Percentiles rank a stretch among this genome's conserved stretches.
These are phyloP conservation scores for Ctenopoma kingsleyae DNA, from an alignment of 2,797 vertebrate species.

Conservation along the genomic window DNA sequence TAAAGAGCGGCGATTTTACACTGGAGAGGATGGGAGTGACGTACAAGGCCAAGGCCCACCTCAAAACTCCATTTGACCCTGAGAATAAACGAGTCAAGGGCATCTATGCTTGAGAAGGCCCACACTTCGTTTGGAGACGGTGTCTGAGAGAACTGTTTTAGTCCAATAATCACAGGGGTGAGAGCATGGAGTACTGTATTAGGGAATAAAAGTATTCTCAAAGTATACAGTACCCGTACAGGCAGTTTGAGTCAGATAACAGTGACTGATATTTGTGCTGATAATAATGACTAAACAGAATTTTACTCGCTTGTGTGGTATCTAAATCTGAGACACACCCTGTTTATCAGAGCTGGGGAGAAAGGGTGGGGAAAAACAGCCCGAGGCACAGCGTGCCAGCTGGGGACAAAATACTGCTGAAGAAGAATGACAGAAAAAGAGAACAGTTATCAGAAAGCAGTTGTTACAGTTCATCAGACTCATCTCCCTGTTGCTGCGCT, in stretches of 20 bases:
- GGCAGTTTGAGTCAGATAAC: slow-evolving; percentile 41
- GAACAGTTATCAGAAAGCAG: slow-evolving; percentile 42
- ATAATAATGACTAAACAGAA: slow-evolving; percentile 27
- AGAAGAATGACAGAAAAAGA: slow-evolving; percentile 28
- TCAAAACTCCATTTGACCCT: slow-evolving; percentile 93
- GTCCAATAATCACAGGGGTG: background rate
- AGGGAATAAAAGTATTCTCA: slow-evolving; percentile 13
- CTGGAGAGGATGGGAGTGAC: slow-evolving; percentile 94
- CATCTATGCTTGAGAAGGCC: slow-evolving; percentile 82
- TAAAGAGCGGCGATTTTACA: slow-evolving; percentile 89
- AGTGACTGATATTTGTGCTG: slow-evolving; percentile 37
- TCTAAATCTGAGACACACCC: slow-evolving; percentile 31
- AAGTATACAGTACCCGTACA: background rate
- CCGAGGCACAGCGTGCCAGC: slow-evolving; percentile 15
- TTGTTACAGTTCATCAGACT: slow-evolving; percentile 25
- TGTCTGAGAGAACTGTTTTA: slow-evolving; percentile 6
- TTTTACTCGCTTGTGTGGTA: slow-evolving; percentile 9
- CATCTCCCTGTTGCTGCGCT: background rate
- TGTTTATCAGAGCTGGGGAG: slow-evolving; percentile 25
- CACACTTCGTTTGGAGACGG: background rate
- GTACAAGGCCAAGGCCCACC: slow-evolving; percentile 89
- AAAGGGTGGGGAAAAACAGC: slow-evolving; percentile 18
- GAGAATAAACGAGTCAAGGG: slow-evolving; percentile 94
- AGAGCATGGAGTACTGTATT: background rate
- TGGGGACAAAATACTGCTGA: slow-evolving; percentile 35